These are phyloP conservation scores for Orgyia antiqua DNA, from an alignment of 2,888 invertebrate species.

Conservation along the genomic window DNA sequence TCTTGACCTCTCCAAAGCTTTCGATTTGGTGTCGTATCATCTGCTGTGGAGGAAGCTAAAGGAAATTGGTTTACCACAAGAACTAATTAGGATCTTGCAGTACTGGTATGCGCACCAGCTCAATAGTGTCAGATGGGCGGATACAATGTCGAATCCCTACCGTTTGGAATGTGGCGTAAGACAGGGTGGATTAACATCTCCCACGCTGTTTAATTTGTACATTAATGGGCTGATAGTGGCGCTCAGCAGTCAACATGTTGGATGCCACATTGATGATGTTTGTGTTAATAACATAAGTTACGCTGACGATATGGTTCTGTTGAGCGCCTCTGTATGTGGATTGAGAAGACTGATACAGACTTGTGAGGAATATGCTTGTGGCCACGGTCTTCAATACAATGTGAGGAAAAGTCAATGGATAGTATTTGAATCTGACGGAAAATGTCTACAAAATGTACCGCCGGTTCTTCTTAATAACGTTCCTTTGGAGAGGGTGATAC, in stretches of 20 bases:
- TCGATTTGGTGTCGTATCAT: constrained; percentile 16
- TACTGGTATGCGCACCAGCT: constrained; percentile 4
- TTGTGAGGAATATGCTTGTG: not conserved
- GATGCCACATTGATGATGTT: constrained; percentile 2
- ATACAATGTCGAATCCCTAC: constrained; percentile 1
- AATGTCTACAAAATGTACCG: not conserved
- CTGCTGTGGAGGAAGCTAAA: constrained; percentile 6
- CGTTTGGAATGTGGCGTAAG: constrained; percentile 8
- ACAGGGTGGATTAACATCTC: constrained; percentile 6
- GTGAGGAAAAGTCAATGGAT: constrained; percentile 2
- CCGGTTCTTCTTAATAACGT: constrained; percentile 1
- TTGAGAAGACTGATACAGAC: not conserved
- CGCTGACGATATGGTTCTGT: not conserved
- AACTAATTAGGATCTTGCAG: not conserved
- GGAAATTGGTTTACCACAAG: not conserved
- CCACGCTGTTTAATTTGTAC: constrained; percentile 3
- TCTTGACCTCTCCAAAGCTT: constrained; percentile 8
- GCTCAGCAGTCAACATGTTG: constrained; percentile 1
- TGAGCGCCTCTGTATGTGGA: constrained; percentile 1
- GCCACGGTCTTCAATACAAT: not conserved
- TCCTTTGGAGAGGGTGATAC: not conserved
- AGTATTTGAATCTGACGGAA: not conserved
- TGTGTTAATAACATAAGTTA: not conserved
- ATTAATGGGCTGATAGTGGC: not conserved
- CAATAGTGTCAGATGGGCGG: constrained; percentile 5